Conservation (phyloP, 92 coral and sea anemone species). For the Palythoa heliodiscus region DNA sequence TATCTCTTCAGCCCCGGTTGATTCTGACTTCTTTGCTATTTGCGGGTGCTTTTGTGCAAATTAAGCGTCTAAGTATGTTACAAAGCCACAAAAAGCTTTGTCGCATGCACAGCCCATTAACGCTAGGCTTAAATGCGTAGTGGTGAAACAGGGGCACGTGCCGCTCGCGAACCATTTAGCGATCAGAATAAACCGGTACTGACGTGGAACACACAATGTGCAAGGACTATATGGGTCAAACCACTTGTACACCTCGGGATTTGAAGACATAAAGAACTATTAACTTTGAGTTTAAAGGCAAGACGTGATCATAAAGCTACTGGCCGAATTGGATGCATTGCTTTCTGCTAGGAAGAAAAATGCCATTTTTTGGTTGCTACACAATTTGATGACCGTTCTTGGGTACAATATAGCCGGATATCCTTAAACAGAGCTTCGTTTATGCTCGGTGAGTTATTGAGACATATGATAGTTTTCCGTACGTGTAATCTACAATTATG, state of each 20-base stretch:
- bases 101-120: conserved; percentile 42
- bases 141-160: conserved; percentile 43
- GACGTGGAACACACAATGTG: conserved; percentile 6
- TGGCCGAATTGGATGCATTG: not conserved
- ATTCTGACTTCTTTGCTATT: conserved; percentile 35
- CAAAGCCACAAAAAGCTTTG: conserved; percentile 28
- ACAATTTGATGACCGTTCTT: not conserved
- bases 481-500: not conserved
- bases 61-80: conserved; percentile 35
- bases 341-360: too few species aligned
- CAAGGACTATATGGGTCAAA: not conserved
- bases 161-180: conserved; percentile 36
- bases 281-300: not conserved
- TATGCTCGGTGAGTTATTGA: conserved; percentile 41
- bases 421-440: conserved; percentile 27
- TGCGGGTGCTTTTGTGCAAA: conserved; percentile 49
- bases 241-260: conserved; percentile 2
- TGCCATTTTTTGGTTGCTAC: too few species aligned
- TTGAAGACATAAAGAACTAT: not conserved
- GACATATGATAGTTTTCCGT: not conserved
- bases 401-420: conserved; percentile 24
- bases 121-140: conserved; percentile 35
- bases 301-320: not conserved
- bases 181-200: not conserved
- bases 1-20: conserved; percentile 29